Conservation (phyloP, 2,113 vertebrate genomes). For the Triplophysa tibetana region DNA sequence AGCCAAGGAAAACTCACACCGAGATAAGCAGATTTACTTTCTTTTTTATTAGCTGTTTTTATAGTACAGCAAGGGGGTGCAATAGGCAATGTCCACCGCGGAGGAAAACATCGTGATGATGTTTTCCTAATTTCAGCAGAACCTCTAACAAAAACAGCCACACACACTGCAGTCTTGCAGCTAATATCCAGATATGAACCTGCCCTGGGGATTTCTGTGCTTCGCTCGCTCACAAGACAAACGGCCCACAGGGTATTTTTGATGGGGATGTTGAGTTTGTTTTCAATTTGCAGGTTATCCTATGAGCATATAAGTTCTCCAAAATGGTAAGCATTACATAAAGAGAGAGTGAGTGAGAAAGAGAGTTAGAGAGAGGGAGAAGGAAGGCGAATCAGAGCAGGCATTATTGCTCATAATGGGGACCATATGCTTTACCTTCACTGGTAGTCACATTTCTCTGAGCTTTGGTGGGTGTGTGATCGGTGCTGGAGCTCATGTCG, state of each 20-base stretch:
- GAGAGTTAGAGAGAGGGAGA: conserved; percentile 40
- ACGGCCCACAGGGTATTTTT: conserved; percentile 58
- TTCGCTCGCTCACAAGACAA: conserved; percentile 53
- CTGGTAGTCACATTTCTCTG: conserved; percentile 96
- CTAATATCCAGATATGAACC: conserved; percentile 58
- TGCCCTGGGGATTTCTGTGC: conserved; percentile 44
- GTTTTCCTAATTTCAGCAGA: conserved; percentile 30
- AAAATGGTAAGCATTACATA: conserved; percentile 69
- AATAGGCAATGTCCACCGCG: neutral
- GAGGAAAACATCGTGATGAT: conserved; percentile 7
- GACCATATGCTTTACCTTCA: conserved; percentile 92
- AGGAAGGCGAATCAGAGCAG: conserved; percentile 40
- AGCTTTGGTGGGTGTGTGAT: conserved; percentile 95
- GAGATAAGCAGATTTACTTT: conserved; percentile 23
- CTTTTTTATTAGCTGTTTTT: conserved; percentile 20
- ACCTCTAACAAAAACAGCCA: conserved; percentile 16
- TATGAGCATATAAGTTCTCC: conserved; percentile 67
- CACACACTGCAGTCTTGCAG: conserved; percentile 10
- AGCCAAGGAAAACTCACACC: conserved; percentile 2
- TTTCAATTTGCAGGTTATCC: conserved; percentile 72
- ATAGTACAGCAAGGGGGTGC: neutral
- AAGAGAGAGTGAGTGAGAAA: conserved; percentile 37
- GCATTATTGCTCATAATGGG: conserved; percentile 72
- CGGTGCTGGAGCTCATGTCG: conserved; percentile 98
- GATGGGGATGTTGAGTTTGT: conserved; percentile 61